Evolutionary conservation across 2,797 vertebrate species (phyloP).

Genomic region (Onychomys torridus): DNA sequence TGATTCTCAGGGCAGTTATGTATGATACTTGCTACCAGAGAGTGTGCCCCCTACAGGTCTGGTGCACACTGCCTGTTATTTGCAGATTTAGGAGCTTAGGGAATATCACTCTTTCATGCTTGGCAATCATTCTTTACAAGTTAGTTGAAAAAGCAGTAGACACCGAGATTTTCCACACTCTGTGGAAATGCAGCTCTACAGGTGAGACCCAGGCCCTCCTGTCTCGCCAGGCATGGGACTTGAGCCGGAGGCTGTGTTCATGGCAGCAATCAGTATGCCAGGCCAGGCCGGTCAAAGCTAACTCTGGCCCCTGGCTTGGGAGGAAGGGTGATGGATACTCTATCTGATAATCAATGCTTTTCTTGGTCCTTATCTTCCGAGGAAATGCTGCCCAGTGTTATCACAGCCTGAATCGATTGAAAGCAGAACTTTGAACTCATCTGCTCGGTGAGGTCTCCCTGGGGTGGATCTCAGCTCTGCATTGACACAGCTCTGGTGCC

Average conservation of each 20-base stretch:
- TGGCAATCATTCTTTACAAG: neutral
- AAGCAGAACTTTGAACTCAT: conserved; percentile 76
- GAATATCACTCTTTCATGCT: neutral
- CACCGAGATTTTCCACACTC: neutral
- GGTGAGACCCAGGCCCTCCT: no score
- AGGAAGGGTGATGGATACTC: neutral
- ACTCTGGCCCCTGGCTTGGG: neutral
- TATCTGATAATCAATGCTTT: conserved; percentile 79
- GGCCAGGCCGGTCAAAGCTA: neutral
- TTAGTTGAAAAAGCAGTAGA: neutral
- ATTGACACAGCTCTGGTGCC: neutral
- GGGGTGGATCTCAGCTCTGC: conserved; percentile 54
- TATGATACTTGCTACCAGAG: neutral
- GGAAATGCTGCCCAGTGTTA: conserved; percentile 69
- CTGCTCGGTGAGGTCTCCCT: conserved; percentile 67
- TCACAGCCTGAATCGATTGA: conserved; percentile 74
- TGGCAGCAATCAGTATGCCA: neutral
- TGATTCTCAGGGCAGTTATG: neutral
- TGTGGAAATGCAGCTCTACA: neutral
- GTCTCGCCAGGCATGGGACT: neutral
- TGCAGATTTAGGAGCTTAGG: neutral
- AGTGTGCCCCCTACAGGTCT: neutral
- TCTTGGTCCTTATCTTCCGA: conserved; percentile 75
- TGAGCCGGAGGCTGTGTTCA: neutral
- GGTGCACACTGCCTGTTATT: neutral